Base-by-base conservation (phyloP, 2,888 invertebrate species). In the Philaethria dido region DNA sequence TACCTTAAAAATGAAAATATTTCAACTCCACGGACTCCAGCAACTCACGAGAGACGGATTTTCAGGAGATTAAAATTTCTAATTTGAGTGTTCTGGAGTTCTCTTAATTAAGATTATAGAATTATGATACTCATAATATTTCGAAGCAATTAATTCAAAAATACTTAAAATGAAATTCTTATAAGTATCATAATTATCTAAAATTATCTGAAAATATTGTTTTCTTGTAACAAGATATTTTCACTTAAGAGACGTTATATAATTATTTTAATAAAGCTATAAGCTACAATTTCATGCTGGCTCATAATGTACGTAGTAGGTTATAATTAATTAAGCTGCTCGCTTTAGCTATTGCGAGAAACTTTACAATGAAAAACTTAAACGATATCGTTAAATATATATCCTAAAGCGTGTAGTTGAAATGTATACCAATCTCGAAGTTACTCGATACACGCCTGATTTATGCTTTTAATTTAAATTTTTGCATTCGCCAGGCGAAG, bases 381-480 rank as follows among this genome's bases (percentile, higher is more conserved):
- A 74, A 68, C 70, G 64, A 73, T 74, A 74, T 66, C 69, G 69
- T 68, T 66, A 55, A 64, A 77, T 81, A 82, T 80, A 80, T 79
- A 80, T 81, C 77, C 80, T 72, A 78, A 79, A 81, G 81, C 82
- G 80, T 80, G 81, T 83, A 87, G 83, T 87, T 83, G 85, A 86
- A 90, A 89, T 87, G 86, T 83, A 88, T 85, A 86, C 88, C 87
- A 86, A 88, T 89, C 88, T 85, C 87, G 82, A 87, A 92, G 84
- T 92, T 89, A 87, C 89, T 90, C 92, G 90, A 92, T 91, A 92
- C 86, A 86, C 85, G 87, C 77, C 90, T 93, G 93, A 93, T 93
- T 93, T 93, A 93, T 93, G 93, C 86, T 93, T 93, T 93, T 93
- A 93, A 93, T 93, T 93, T 93, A 93, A 93, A 93, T 93, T 93